Conservation (phyloP, 2,888 invertebrate genomes). For the Drosophila birchii region DNA sequence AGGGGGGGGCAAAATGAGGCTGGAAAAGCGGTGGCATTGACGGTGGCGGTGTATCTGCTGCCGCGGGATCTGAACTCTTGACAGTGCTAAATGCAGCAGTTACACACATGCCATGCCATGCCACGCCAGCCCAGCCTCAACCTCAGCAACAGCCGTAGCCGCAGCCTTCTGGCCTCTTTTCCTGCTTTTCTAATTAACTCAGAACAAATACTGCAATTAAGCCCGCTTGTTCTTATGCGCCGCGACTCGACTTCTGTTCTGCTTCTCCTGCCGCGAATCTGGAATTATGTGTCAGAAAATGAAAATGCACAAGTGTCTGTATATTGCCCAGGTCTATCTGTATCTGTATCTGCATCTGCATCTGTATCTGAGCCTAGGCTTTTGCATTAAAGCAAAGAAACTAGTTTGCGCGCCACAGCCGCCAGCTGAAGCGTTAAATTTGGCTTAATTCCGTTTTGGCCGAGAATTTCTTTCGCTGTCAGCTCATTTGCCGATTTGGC, state of each 20-base stretch:
- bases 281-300: constrained; percentile 82
- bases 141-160: not conserved
- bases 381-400: constrained; percentile 64
- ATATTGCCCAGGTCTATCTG: constrained; percentile 13
- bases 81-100: constrained; percentile 78
- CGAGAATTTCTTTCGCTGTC: constrained; percentile 52
- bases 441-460: constrained; percentile 69
- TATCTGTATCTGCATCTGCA: constrained; percentile 21
- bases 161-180: constrained; percentile 23
- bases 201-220: constrained; percentile 80
- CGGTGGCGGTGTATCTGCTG: constrained; percentile 17
- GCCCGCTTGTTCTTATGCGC: constrained; percentile 69
- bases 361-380: constrained; percentile 46
- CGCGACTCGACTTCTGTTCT: constrained; percentile 23
- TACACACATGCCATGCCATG: constrained; percentile 61
- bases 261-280: constrained; percentile 68
- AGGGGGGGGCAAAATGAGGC: constrained; percentile 28
- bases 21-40: constrained; percentile 34
- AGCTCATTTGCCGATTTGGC: constrained; percentile 52
- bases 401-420: constrained; percentile 46
- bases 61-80: constrained; percentile 67
- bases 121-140: not conserved
- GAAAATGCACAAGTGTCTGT: constrained; percentile 66
- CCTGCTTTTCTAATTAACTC: constrained; percentile 75
- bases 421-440: constrained; percentile 76